Percentiles rank a stretch among this genome's conserved stretches.
Conservation (phyloP, 2,888 invertebrate genomes). For the Phragmatobia fuliginosa region DNA sequence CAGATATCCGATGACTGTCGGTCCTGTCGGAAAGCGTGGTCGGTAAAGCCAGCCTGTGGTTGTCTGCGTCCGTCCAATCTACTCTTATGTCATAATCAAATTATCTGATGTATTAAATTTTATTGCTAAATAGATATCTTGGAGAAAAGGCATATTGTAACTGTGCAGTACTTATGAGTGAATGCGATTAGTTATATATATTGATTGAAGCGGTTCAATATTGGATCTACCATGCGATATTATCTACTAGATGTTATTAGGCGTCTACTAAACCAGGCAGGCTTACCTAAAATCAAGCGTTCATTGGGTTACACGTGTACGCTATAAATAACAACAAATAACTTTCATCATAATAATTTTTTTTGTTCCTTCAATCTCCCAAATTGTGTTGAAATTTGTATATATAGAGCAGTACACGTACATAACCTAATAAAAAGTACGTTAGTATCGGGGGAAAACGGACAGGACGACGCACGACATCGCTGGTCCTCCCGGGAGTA, state of each 20-base stretch:
- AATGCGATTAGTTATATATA: not conserved
- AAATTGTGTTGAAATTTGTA: not conserved
- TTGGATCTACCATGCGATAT: not conserved
- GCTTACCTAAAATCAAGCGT: not conserved
- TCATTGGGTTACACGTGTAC: conserved; percentile 11
- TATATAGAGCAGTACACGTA: conserved; percentile 49
- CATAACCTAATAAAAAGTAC: conserved; percentile 71
- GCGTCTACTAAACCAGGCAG: too few relatives aligned
- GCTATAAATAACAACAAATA: too few relatives aligned
- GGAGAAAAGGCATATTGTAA: not conserved
- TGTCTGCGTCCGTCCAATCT: conserved; percentile 63
- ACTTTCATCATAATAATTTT: too few relatives aligned
- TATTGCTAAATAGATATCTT: not conserved
- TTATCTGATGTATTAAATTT: conserved; percentile 17
- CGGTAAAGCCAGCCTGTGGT: conserved; percentile 64
- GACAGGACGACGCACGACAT: conserved; percentile 66
- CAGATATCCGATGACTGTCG: conserved; percentile 74
- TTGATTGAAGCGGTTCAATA: not conserved
- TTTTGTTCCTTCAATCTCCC: too few relatives aligned
- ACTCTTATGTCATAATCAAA: conserved; percentile 48
- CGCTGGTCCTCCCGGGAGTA: conserved; percentile 66
- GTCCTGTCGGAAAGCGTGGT: conserved; percentile 57
- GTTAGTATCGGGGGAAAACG: conserved; percentile 63
- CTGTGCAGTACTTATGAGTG: not conserved
- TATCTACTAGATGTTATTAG: not conserved